Base-by-base conservation (phyloP, 2,113 vertebrate genomes). In the Marmota monax region DNA sequence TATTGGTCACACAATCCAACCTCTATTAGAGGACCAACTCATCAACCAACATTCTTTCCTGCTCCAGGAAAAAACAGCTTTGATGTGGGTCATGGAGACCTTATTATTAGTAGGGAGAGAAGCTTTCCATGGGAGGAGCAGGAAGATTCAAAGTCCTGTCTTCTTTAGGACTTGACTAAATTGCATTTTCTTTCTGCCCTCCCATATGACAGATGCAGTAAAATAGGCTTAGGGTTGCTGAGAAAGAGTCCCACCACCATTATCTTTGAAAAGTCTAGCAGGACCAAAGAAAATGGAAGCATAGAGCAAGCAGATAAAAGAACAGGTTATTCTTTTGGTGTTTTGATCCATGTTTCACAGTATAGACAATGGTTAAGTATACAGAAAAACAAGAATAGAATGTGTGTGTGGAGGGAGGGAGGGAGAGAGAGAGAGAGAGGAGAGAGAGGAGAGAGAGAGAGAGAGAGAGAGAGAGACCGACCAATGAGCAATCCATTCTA, bases 121-220 rank as follows among this genome's bases (percentile, higher is more conserved):
- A 85, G 18, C 7, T 79, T 72, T 80, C 20, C 27, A 72, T 80
- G 39, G 27, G 29, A 92, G 37, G 12, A 83, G 17, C 56, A 92
- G 37, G 16, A 74, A 56, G 23, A 82, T 87, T 45, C 69, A n/a
- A 37, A 82, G 5, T 29, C 63, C 51, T 85, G 7, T 72, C 13
- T 87, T 86, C n/a, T 13, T 86, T 95, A 82, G 14, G 13, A 22
- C 67, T 45, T 88, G 67, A 88, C 82, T 82, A 73, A 82, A n/a
- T 67, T 92, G 12, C 22, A 82, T 95, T 76, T 22, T 84, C 53
- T 82, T 87, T 92, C 65, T 87, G 65, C 22, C 58, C 45, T 56
- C 32, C 32, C 48, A 69, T 67, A 32, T 74, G 32, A 65, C 45
- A 80, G 34, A 67, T 65, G 29, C n/a, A 92, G 86, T 74, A 80